Evolutionary conservation across 2,113 vertebrate genomes (phyloP), one percentile per base, ranked within the genome.

Genomic region (Bubo scandiacus): DNA sequence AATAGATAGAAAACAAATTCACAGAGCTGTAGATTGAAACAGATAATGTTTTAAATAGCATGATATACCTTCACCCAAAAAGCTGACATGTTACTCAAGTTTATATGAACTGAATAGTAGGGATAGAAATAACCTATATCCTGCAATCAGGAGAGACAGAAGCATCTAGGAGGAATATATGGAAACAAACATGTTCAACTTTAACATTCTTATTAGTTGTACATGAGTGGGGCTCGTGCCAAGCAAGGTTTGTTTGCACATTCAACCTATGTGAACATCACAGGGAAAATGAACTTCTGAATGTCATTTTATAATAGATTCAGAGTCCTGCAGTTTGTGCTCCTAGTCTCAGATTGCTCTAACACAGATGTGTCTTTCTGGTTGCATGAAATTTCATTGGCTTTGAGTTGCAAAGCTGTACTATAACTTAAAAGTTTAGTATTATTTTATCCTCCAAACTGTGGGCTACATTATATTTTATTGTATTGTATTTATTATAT

Each of bases 361-460:
- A 26, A 34, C 5, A 59, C 15, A 42, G 43, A 23, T 13, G 9
- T 0, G 0, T 78, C 26, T 81, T 61, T 15, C 12, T 42, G 21
- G 18, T 70, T 77, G 11, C 12, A 25, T 42, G 58, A 68, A 45
- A 38, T 55, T 38, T 63, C 26, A n/a, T 10, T 72, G 52, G 4
- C n/a, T 87, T 65, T 57, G 27, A 59, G 10, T 42, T 51, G 17
- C 30, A 67, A 21, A 59, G 25, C 25, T 86, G n/a, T 45, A 59
- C 42, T 17, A 42, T 9, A 36, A 66, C 15, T 67, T 58, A 43
- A 59, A 75, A 34, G 34, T 52, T 81, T 19, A 85, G 34, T 36
- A 27, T n/a, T 43, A 15, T 66, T 55, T 70, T 66, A 49, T 34
- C 20, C 47, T 38, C 23, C 30, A 71, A 71, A 71, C 10, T 45